Base-by-base conservation (phyloP, 2,888 invertebrate species). In the Mesorhabditis spiculigera region DNA sequence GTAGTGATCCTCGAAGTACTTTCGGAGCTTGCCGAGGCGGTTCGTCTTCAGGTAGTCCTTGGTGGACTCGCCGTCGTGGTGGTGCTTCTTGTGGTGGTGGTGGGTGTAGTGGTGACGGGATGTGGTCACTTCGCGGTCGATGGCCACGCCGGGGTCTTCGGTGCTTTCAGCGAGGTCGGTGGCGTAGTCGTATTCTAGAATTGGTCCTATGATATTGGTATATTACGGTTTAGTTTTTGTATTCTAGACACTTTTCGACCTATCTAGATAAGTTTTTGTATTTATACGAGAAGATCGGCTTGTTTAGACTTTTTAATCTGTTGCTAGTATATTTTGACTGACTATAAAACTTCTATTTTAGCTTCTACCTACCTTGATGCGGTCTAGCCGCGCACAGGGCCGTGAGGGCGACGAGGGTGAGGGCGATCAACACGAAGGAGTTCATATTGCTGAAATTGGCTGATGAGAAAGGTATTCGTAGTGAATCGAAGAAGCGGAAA, bases 21-120 rank as follows among this genome's bases (percentile, higher is more conserved):
- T 50, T 10, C 58, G 58, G 8, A 50, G 58, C 58, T 50, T 50
- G 58, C 58, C 58, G n/a, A 50, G 58, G 10, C 58, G 58, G n/a
- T 50, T 50, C 58, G 58, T 50, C 58, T 50, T 50, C 10, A 50
- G 58, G n/a, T 13, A 50, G n/a, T 50, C 58, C n/a, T 50, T 50
- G 8, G 58, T 13, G 58, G 8, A 10, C 10, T n/a, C 58, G n/a
- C 10, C 58, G 58, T 10, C n/a, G 58, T 50, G 58, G n/a, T 50
- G 58, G n/a, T 50, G 58, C n/a, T 50, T 50, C n/a, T 50, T 50
- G n/a, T 50, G 58, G 58, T 50, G 58, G 58, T 50, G 58, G n/a
- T 50, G 58, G 58, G 10, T n/a, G n/a, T 50, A 50, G 8, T n/a
- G 8, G 8, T 50, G n/a, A 10, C n/a, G 8, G 58, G 8, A n/a